These are phyloP conservation scores for Lumbricus terrestris DNA, from an alignment of 2,888 invertebrate species.

Conservation along the genomic window DNA sequence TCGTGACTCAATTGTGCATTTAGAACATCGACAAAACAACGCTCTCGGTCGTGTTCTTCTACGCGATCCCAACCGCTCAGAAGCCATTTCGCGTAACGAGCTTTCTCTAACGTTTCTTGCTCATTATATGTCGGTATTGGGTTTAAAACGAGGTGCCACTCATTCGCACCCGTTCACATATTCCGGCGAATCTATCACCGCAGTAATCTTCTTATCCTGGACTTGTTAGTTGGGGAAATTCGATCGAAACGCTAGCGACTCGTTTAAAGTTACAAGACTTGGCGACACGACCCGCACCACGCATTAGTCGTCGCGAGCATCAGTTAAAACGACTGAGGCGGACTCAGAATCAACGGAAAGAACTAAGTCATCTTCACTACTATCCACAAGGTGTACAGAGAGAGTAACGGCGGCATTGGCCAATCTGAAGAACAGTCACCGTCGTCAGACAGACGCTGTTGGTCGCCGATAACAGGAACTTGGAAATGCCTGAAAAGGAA, in stretches of 20 bases:
- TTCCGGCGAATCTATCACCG: background rate
- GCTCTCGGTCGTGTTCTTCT: background rate
- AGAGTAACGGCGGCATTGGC: background rate
- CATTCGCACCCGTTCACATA: background rate
- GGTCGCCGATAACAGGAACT: conserved; percentile 1
- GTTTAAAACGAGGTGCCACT: background rate
- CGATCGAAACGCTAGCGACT: background rate
- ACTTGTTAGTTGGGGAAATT: background rate
- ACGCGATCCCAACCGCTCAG: background rate
- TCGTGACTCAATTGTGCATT: background rate
- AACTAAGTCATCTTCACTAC: background rate
- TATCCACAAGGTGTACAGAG: background rate
- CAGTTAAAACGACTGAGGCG: background rate
- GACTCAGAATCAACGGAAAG: conserved; percentile 3
- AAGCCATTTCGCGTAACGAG: background rate
- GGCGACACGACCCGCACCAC: background rate
- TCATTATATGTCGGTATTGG: background rate
- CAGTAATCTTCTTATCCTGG: background rate
- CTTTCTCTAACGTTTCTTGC: background rate
- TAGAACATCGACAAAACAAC: background rate
- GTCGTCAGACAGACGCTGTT: background rate
- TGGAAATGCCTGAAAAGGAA: conserved; percentile 11
- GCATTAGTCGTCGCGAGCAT: background rate
- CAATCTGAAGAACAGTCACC: background rate
- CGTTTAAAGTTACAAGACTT: conserved; percentile 3